Base-by-base conservation (phyloP, 2,113 vertebrate genomes). In the Siniperca knerii region DNA sequence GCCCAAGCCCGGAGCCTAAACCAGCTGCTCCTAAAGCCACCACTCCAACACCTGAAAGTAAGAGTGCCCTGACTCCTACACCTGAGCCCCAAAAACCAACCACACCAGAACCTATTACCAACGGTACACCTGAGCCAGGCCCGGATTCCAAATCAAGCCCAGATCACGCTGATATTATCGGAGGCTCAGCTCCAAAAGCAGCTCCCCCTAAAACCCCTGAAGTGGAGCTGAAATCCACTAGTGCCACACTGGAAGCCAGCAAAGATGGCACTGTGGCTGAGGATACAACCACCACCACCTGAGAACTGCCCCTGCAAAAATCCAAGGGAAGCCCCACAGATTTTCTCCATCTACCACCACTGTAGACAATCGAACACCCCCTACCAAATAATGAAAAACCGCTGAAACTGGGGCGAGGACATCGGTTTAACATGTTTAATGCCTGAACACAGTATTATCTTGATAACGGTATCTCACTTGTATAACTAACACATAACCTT, bases 121-220 rank as follows among this genome's bases (percentile, higher is more conserved):
- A 96, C 1, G 95, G 95, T 44, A 95, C 95, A 3, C 93, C 92
- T 0, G 95, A 96, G 77, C 87, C 87, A 4, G 87, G 85, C 35
- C 71, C 21, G 4, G 93, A 94, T 55, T 82, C 86, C 68, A 95
- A 92, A 78, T 73, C 75, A 4, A 92, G 85, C 62, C 88, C 92
- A 20, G 93, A 92, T 77, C 90, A 93, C 6, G 52, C 72, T 9
- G 89, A 91, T 73, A 75, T 92, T 8, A 91, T 89, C 2, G 85
- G 66, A 75, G 70, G 48, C 29, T 80, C 90, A 1, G 75, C 86
- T 83, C 85, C 92, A 54, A 95, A 94, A 76, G 86, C 82, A 13
- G 87, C 82, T 1, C 76, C 92, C 1, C 83, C 93, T 46, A 95
- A 95, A 93, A 92, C 93, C 83, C 94, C 93, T 21, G 94, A 95